These are phyloP conservation scores for Sinodicranocentrus sp. DNA, from an alignment of 2,888 invertebrate species.

Conservation along the genomic window DNA sequence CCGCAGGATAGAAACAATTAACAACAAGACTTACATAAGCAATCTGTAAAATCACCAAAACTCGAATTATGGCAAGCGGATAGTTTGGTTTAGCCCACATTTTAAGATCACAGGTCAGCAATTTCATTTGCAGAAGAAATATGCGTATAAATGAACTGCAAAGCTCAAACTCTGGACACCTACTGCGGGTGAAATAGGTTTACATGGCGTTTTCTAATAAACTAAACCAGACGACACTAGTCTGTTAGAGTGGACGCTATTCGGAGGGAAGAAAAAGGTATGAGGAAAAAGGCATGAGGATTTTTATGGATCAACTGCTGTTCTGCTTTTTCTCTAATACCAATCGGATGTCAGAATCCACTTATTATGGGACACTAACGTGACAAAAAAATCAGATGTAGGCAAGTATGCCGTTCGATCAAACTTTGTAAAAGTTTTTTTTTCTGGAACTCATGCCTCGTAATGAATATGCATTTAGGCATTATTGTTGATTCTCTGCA, in stretches of 20 bases:
- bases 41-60: slow-evolving; percentile 45
- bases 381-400: slow-evolving; percentile 64
- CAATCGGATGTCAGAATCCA: slow-evolving; percentile 46
- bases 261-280: too few species aligned
- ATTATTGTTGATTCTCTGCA: slow-evolving; percentile 5
- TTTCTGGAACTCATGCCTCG: not conserved
- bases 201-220: not conserved
- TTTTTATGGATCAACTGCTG: slow-evolving; percentile 7
- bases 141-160: not conserved
- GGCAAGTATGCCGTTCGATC: slow-evolving; percentile 66
- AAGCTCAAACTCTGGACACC: slow-evolving; percentile 42
- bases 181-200: slow-evolving; percentile 42
- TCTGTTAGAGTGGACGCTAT: too few species aligned
- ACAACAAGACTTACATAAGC: slow-evolving; percentile 43
- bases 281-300: not conserved
- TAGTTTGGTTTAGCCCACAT: slow-evolving; percentile 43
- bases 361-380: slow-evolving; percentile 59
- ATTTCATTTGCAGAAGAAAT: too few species aligned
- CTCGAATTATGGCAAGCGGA: slow-evolving; percentile 21
- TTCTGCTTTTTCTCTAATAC: slow-evolving; percentile 26
- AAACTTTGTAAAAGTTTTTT: slow-evolving; percentile 35
- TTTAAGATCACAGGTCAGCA: not conserved
- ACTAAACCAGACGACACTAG: too few species aligned
- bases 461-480: slow-evolving; percentile 22
- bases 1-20: not conserved